These are phyloP conservation scores for Serrognathus titanus DNA, from an alignment of 2,888 invertebrate genomes.

Conservation along the genomic window DNA sequence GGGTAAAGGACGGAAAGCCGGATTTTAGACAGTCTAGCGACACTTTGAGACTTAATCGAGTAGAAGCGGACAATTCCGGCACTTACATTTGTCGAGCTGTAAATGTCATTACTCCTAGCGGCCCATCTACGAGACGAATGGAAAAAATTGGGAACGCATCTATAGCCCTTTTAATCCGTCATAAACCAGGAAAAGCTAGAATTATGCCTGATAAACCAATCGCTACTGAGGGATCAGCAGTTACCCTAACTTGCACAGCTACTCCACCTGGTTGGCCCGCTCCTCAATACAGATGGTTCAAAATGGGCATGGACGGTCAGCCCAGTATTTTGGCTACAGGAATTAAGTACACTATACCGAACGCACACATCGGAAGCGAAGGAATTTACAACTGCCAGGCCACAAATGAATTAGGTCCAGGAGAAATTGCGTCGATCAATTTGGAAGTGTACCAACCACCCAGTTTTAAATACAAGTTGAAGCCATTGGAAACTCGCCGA, in stretches of 20 bases:
- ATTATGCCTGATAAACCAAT: conserved; percentile 82
- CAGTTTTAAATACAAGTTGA: conserved; percentile 75
- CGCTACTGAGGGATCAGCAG: conserved; percentile 78
- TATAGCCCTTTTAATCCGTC: conserved; percentile 78
- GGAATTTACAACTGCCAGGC: conserved; percentile 89
- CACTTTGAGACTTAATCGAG: conserved; percentile 67
- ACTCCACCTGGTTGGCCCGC: conserved; percentile 91
- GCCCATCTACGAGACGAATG: conserved; percentile 49
- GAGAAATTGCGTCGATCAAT: conserved; percentile 78
- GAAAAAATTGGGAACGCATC: conserved; percentile 79
- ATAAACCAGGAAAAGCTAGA: conserved; percentile 79
- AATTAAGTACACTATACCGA: conserved; percentile 79
- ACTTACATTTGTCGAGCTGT: conserved; percentile 86
- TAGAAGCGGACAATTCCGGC: conserved; percentile 82
- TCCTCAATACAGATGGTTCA: conserved; percentile 87
- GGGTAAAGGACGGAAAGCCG: conserved; percentile 81
- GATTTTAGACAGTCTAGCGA: conserved; percentile 83
- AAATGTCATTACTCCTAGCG: conserved; percentile 76
- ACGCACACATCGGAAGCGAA: conserved; percentile 80
- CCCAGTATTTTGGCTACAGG: conserved; percentile 72
- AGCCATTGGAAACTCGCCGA: conserved; percentile 75
- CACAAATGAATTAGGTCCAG: conserved; percentile 83
- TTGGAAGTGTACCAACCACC: conserved; percentile 88
- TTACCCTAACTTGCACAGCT: conserved; percentile 80
- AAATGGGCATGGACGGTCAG: conserved; percentile 65